A percentile compares a stretch with the other conserved stretches of the same genome.
phyloP scores from a whole-genome alignment of 2,888 invertebrate genomes.

The Tiliacea citrago region DNA sequence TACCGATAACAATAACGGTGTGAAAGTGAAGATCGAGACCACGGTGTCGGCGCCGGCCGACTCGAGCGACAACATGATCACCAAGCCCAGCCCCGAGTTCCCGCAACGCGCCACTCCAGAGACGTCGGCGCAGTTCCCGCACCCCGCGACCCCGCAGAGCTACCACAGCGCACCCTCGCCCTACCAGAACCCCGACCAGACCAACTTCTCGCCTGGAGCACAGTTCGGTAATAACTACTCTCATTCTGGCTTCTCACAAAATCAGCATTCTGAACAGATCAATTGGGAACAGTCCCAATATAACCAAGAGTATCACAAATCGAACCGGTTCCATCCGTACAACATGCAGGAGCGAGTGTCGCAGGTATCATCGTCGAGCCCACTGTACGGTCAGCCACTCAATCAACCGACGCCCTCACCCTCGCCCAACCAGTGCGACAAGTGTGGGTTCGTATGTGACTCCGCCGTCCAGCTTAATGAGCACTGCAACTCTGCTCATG shows the following conservation, averaged over 20 bases:
- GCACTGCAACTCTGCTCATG: slow-evolving; percentile 93
- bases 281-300: slow-evolving; percentile 88
- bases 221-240: slow-evolving; percentile 88
- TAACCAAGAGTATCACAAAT: slow-evolving; percentile 86
- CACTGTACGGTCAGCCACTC: slow-evolving; percentile 90
- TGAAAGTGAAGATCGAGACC: slow-evolving; percentile 91
- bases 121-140: slow-evolving; percentile 90
- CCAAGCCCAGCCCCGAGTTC: slow-evolving; percentile 91
- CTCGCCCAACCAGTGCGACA: slow-evolving; percentile 95
- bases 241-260: slow-evolving; percentile 88
- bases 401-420: slow-evolving; percentile 93
- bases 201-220: slow-evolving; percentile 90
- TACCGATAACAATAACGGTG: slow-evolving; percentile 92
- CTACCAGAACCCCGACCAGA: slow-evolving; percentile 91
- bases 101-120: slow-evolving; percentile 91
- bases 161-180: slow-evolving; percentile 93
- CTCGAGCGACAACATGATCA: slow-evolving; percentile 93
- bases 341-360: slow-evolving; percentile 89
- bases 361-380: slow-evolving; percentile 89
- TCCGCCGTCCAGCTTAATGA: slow-evolving; percentile 94
- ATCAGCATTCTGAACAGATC: slow-evolving; percentile 87
- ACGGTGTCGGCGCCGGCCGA: slow-evolving; percentile 94
- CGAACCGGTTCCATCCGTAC: slow-evolving; percentile 88
- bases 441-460: slow-evolving; percentile 95
- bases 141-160: slow-evolving; percentile 92